Evolutionary conservation across 2,113 vertebrate species (phyloP), one percentile per base, ranked within the genome.

Genomic region (Galeopterus variegatus): DNA sequence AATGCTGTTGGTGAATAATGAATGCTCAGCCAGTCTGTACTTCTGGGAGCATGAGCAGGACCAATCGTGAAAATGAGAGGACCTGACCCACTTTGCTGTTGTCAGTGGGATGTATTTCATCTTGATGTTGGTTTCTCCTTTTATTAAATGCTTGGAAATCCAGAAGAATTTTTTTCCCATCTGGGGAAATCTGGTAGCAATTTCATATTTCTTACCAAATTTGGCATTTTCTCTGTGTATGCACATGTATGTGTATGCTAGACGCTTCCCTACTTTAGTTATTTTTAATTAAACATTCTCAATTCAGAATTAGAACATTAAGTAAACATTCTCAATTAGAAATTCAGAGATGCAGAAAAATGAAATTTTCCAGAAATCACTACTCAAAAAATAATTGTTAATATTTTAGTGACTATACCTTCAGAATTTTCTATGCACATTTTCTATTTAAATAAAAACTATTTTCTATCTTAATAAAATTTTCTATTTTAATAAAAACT

Each of bases 131-230:
- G 23, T 65, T 86, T 92, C 54, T 96, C 24, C 15, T 80, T 83
- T 91, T 73, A 83, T 50, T 89, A 92, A 92, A 60, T 28, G 9
- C 52, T 69, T 83, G 36, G 52, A 94, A 96, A 93, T 80, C 11
- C 31, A 76, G n/a, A 93, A 75, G 0, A 31, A 79, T 13, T 28
- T 33, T 65, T 79, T 54, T 72, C 36, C 14, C 24, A 18, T 56
- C 5, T 67, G 33, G 7, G 21, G 45, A 91, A 69, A 92, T 77
- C 0, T 67, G 33, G n/a, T 33, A 81, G 6, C 24, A 93, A 94
- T 60, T 89, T 70, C 33, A 67, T 13, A 69, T 28, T 18, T 1
- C 5, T 64, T 80, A 48, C 26, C 28, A 90, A 77, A 82, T 31
- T 73, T 82, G n/a, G 24, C 6, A 54, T 28, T 60, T 65, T 82